phyloP scores from a whole-genome alignment of 2,888 invertebrate species.

The Siphonodentalium dalli region DNA sequence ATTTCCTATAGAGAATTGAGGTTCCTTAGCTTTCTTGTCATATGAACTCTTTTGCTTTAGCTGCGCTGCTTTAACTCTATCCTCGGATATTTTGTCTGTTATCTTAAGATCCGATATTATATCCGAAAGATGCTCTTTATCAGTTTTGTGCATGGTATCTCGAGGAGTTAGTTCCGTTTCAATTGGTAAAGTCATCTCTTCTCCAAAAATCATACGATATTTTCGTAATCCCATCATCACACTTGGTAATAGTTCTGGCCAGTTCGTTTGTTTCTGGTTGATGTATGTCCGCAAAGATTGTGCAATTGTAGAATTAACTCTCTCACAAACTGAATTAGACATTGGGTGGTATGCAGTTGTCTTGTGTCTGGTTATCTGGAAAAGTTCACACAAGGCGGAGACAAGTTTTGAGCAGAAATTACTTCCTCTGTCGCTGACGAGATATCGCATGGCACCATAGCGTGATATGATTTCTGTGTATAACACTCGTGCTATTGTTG shows the following conservation, averaged over 20 bases:
- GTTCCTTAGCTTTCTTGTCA: conserved; percentile 18
- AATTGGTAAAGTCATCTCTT: conserved; percentile 16
- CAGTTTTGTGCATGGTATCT: not conserved
- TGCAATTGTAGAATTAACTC: conserved; percentile 6
- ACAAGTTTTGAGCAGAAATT: conserved; percentile 30
- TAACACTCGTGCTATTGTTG: conserved; percentile 26
- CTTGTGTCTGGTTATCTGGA: conserved; percentile 8
- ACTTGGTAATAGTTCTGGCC: conserved; percentile 22
- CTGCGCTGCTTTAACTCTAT: conserved; percentile 14
- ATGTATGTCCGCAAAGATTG: conserved; percentile 7
- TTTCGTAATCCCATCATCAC: conserved; percentile 30
- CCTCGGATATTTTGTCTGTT: conserved; percentile 7
- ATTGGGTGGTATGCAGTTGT: conserved; percentile 14
- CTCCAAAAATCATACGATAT: conserved; percentile 11
- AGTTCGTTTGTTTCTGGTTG: conserved; percentile 22
- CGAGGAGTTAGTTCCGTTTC: conserved; percentile 15
- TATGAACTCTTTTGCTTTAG: conserved; percentile 19
- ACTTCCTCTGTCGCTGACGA: conserved; percentile 31
- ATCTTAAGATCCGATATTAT: conserved; percentile 10
- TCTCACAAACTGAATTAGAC: conserved; percentile 9
- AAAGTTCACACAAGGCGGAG: conserved; percentile 6
- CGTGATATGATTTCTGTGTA: conserved; percentile 31
- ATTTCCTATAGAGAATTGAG: conserved; percentile 14
- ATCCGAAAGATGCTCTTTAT: not conserved
- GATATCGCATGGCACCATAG: conserved; percentile 32